Base-by-base conservation (phyloP, 2,797 vertebrate genomes). In the Arctocebus calabarensis region DNA sequence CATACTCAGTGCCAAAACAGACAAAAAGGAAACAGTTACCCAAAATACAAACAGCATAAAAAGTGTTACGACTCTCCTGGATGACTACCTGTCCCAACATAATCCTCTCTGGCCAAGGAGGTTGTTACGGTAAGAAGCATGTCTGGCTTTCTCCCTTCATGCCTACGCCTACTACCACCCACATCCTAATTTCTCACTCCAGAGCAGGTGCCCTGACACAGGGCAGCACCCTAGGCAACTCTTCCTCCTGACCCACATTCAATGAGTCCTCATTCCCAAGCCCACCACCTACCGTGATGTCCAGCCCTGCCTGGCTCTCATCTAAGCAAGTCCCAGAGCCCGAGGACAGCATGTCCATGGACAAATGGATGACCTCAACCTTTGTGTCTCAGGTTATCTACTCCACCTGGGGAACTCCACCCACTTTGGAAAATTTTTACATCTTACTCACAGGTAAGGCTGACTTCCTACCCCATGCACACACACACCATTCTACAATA, bases 121-220 rank as follows among this genome's bases (percentile, higher is more conserved):
- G 25, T 29, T 2, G 57, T 1, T 2, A 19, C 2, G 61, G 8
- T 13, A 16, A 20, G 37, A 45, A 43, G 64, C 3, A 2, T 1
- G 13, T 32, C 43, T 74, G 34, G 9, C 57, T 73, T 70, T 70
- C 37, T 57, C 62, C 43, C 68, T 85, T 25, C 37, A 2, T 2
- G 37, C 27, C n/a, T 52, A 22, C 2, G 27, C 7, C 25, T 0
- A 4, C n/a, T 0, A 7, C 2, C 11, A 14, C 43, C 8, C 4
- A 8, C 4, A 27, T 19, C 34, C 29, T 74, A 14, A 55, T 40
- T 57, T 25, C 62, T 61, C 48, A 34, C 29, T 78, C 25, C 79
- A 22, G 7, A 78, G 23, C 4, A 55, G 62, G 29, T 9, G 4
- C 37, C 88, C 37, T 64, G 73, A 86, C 71, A 81, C 25, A 45